Evolutionary conservation across 1,140 invertebrate species (phyloP), one percentile per base, ranked within the genome.

Genomic region (Apis mellifera): DNA sequence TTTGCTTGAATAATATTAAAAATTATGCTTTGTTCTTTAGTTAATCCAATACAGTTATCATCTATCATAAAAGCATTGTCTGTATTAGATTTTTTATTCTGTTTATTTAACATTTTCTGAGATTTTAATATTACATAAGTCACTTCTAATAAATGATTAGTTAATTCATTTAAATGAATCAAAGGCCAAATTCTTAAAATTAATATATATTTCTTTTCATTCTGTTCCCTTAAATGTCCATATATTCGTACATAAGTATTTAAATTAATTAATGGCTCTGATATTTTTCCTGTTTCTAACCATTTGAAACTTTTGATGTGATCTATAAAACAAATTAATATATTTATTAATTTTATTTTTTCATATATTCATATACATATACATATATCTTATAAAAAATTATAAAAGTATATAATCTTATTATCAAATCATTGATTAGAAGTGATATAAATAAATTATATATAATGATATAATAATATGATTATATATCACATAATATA

Each of bases 1-100:
- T 87, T 54, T 2, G 78, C 55, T 60, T 91, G 79, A 68, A 93
- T 93, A 1, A 93, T 82, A 13, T 90, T 88, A 42, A 91, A 91
- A 48, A 93, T 86, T 2, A 86, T 57, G 1, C 83, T 77, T 64
- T 93, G 93, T 21, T 92, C 90, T 9, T 50, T 60, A 13, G 48
- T 90, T n/a, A 91, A 83, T 4, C 90, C 89, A 70, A 32, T 57
- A 62, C 13, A 26, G 13, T 50, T 69, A 11, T 26, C 42, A 57
- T 69, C 52, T 73, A 9, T 23, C 57, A 78, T 77, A 15, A 26
- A 17, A 13, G 72, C 57, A 65, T 42, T 26, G 50, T 62, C n/a
- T 9, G 21, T 17, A 12, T n/a, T 59, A 42, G 48, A 15, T 21
- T 19, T 17, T 21, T 65, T 52, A 23, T 12, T 32, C 9, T 54